Conservation (phyloP, 1,140 invertebrate genomes). For the Papilio dardanus region DNA sequence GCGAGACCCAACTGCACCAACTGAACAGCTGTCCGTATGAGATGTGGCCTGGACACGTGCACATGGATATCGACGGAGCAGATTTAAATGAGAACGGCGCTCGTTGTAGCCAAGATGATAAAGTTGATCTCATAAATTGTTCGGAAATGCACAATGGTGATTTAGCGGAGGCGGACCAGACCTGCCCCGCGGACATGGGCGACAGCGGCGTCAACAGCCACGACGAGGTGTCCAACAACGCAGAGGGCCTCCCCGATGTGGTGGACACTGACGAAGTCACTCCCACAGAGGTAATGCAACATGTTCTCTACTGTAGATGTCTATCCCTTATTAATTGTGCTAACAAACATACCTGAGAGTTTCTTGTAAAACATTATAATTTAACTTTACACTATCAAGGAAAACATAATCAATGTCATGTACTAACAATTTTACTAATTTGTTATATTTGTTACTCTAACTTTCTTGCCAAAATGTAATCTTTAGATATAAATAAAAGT, state of each 20-base stretch:
- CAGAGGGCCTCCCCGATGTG: constrained; percentile 74
- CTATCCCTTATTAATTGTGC: constrained; percentile 72
- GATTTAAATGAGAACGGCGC: constrained; percentile 62
- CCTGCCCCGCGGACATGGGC: constrained; percentile 62
- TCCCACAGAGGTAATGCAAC: constrained; percentile 81
- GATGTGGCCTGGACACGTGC: constrained; percentile 71
- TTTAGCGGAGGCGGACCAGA: constrained; percentile 80
- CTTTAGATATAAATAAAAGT: constrained; percentile 32
- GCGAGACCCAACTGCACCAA: constrained; percentile 70
- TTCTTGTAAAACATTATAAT: constrained; percentile 38
- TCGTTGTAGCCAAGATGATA: constrained; percentile 71
- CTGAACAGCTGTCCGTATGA: constrained; percentile 69
- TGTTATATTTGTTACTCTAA: constrained; percentile 30
- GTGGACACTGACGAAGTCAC: constrained; percentile 81
- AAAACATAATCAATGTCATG: background rate
- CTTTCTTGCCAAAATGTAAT: constrained; percentile 30
- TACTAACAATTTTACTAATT: constrained; percentile 1
- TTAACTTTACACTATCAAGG: constrained; percentile 10
- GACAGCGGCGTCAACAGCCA: constrained; percentile 48
- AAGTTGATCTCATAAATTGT: constrained; percentile 78
- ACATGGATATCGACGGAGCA: constrained; percentile 64
- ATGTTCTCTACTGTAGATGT: constrained; percentile 76
- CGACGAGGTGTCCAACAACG: constrained; percentile 52
- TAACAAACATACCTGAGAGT: constrained; percentile 56
- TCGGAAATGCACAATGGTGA: constrained; percentile 80